Base-by-base conservation (phyloP, 2,113 vertebrate species). In the Tenebrosternarchus preto region DNA sequence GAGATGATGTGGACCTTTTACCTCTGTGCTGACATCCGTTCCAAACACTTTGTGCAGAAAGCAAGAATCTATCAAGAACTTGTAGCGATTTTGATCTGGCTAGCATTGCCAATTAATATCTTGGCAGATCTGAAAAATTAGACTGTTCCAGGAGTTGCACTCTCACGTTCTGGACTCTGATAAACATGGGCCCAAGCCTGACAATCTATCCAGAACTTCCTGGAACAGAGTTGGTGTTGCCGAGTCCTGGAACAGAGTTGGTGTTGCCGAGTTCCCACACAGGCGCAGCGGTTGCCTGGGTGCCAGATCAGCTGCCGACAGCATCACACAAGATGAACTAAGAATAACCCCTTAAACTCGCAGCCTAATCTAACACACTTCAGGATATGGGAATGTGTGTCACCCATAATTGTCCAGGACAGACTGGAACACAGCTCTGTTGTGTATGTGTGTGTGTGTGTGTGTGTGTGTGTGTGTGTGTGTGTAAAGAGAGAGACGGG, bases 291-390 rank as follows among this genome's bases (percentile, higher is more conserved):
- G 50, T 56, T 27, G 78, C 57, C 64, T 76, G 27, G 57, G 70
- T 56, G 82, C 85, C 80, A 79, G 63, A 80, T 71, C 72, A 43
- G 3, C 39, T 84, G 7, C 82, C 85, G 82, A 72, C 87, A 83
- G 78, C 82, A 88, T 77, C 50, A 56, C 73, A 87, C 66, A 81
- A 77, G 84, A 77, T 63, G 83, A 74, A 83, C 84, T 79, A 83
- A 87, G 78, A 87, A 87, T 91, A 92, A 89, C 78, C 75, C 88
- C 92, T 92, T 85, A 85, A 89, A 91, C 87, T 78, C 90, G 78
- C 87, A 81, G 81, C 77, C 84, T 87, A 92, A 89, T 0, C 12
- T 84, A 89, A 83, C 59, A 87, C 77, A 88, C 90, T 80, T 85
- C 78, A 88, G 88, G 77, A 83, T 59, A 84, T 77, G 73, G 57